A percentile compares a stretch with the other conserved stretches of the same genome.
Conservation (phyloP, 2,888 invertebrate species). For the Carcina quercana region DNA sequence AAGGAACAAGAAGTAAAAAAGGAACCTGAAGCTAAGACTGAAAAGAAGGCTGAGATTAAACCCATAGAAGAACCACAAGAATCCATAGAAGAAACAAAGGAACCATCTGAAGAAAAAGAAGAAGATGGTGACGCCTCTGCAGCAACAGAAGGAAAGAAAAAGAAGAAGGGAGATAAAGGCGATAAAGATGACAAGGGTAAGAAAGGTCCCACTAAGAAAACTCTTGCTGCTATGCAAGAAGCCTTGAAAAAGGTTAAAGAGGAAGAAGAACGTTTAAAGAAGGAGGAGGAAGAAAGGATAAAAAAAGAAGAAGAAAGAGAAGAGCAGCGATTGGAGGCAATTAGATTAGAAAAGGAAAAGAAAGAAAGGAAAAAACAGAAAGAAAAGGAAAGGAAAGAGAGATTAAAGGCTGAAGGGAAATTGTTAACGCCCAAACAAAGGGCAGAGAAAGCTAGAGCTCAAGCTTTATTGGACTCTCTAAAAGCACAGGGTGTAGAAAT, state of each 20-base stretch:
- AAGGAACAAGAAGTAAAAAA: no score
- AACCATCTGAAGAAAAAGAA: conserved; percentile 44
- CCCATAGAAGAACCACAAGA: conserved; percentile 43
- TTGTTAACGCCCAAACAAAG: conserved; percentile 95
- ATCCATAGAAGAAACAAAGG: conserved; percentile 53
- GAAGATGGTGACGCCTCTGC: conserved; percentile 42
- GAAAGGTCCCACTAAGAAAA: conserved; percentile 87
- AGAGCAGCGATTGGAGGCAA: conserved; percentile 81
- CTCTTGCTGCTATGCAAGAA: conserved; percentile 94
- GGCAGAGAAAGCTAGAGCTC: conserved; percentile 90
- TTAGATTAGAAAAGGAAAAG: conserved; percentile 87
- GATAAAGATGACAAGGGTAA: conserved; percentile 75
- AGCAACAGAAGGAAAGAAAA: conserved; percentile 57
- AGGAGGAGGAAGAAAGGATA: conserved; percentile 88
- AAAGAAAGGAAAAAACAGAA: conserved; percentile 93
- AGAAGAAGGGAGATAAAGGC: conserved; percentile 62
- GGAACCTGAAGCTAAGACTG: conserved; percentile 17
- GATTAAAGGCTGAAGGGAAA: conserved; percentile 97
- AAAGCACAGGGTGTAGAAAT: conserved; percentile 92
- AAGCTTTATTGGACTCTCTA: conserved; percentile 90
- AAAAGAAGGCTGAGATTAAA: conserved; percentile 29
- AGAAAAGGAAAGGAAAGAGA: conserved; percentile 93
- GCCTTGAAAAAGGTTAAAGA: conserved; percentile 90
- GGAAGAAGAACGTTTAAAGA: conserved; percentile 85
- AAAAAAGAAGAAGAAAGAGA: conserved; percentile 84